These are phyloP conservation scores for Oreochromis niloticus DNA, from an alignment of 2,113 vertebrate genomes.

Conservation along the genomic window DNA sequence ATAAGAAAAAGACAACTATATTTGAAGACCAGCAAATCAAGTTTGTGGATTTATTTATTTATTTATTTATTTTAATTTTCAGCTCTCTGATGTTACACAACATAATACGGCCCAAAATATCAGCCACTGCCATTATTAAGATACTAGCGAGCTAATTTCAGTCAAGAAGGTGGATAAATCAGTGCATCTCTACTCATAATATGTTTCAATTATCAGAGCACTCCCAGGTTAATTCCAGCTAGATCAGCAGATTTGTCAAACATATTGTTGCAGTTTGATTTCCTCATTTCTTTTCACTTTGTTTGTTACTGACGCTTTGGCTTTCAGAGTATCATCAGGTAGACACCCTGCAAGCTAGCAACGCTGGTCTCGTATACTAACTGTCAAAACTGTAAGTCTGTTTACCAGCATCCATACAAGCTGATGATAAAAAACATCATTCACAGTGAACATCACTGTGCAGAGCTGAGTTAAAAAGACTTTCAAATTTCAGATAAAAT, in stretches of 20 bases:
- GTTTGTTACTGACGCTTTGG: neutral
- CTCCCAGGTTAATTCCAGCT: neutral
- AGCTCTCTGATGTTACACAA: neutral
- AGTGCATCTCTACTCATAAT: neutral
- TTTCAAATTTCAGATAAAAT: neutral
- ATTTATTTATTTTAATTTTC: fast-evolving
- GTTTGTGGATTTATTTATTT: neutral
- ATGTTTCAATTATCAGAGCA: neutral
- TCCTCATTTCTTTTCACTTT: neutral
- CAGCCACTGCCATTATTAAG: neutral
- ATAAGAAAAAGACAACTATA: neutral
- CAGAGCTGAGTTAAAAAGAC: neutral
- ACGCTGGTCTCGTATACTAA: neutral
- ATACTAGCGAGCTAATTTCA: neutral
- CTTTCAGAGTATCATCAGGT: neutral
- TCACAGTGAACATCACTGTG: neutral
- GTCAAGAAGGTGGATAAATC: neutral
- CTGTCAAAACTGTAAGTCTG: neutral
- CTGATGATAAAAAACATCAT: neutral
- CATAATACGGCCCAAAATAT: neutral
- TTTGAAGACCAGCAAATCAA: neutral
- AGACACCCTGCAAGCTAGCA: neutral
- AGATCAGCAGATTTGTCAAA: neutral
- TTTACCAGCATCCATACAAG: neutral
- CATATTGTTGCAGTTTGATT: neutral